Base-by-base conservation (phyloP, 2,797 vertebrate genomes). In the Cyprinella venusta region DNA sequence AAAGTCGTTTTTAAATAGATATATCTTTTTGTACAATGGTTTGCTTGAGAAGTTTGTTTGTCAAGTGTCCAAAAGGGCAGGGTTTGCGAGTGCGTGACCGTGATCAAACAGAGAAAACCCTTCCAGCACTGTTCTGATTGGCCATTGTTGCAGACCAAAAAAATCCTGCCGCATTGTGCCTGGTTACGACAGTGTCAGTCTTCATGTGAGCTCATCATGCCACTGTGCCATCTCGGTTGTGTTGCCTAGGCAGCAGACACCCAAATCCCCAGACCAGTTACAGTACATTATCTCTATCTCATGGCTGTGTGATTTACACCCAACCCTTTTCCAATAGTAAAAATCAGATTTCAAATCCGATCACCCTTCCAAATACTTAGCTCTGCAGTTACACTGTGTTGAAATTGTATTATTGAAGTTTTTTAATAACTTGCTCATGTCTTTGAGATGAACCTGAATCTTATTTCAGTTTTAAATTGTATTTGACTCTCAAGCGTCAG, bases 191-290 rank as follows among this genome's bases (percentile, higher is more conserved):
- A 4, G 40, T 78, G 59, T 75, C 69, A 65, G 61, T 18, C 45
- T 75, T 52, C 42, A 21, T 74, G 69, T 67, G 71, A 54, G 50
- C 6, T 26, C 48, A 67, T 65, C 18, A 15, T 79, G 76, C 63
- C 64, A 42, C 64, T 24, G 4, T 82, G 88, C 85, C 6, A 48
- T 42, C 26, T 15, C 65, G 63, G 36, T 67, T 68, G n/a, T 10
- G 90, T 92, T 90, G 85, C 90, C 83, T 87, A 88, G 86, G 90
- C 87, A 91, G 92, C 91, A 89, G 87, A 89, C 88, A 87, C 84
- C 86, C 64, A 85, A 88, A 82, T 48, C 26, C 38, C 79, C 63
- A 71, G 71, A 70, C 81, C 48, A 88, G 90, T 91, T 88, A 89
- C 76, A 85, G 87, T 63, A 88, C 88, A 90, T 92, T 90, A 90